Evolutionary conservation across 2,888 invertebrate species (phyloP), one percentile per base, ranked within the genome.

Genomic region (Allophyes oxyacanthae): DNA sequence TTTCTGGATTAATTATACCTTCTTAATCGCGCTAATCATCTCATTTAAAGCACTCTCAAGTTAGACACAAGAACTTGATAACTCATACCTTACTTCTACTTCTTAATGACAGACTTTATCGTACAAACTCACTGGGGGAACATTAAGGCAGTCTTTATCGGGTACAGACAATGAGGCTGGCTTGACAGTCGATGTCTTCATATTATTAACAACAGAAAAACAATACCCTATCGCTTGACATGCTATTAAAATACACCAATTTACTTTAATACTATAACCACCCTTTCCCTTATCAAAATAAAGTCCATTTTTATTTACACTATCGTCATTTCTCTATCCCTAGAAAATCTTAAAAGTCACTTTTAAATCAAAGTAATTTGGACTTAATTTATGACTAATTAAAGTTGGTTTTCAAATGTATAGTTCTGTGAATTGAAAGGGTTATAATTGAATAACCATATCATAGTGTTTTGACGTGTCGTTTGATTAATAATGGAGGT

Each of bases 391-490:
- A 0, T 0, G 0, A 1, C 2, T 0, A 0, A 0, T 45, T 72
- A 72, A 45, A 49, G 72, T 75, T 60, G 1, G n/a, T 48, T 64
- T 78, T 83, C 2, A 2, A 28, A 30, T 48, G 28, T 4, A 6
- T 11, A 13, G 7, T 6, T 25, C 30, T 32, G 30, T 59, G 68
- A 83, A 85, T 82, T 34, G 82, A 90, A 92, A 87, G 89, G 89
- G 91, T 89, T 89, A 84, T 89, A 89, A 90, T 88, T 89, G 89
- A 90, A 88, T 89, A 88, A 91, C 87, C 85, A 88, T 92, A 92
- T 93, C 90, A 87, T 87, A 88, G 88, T 93, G 92, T 93, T 93
- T 87, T 94, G 94, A 93, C 94, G 91, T 89, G 89, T 85, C 81
- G 64, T 85, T 89, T 92, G 94, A 94, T 93, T 92, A 93, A 92